A percentile compares a stretch with the other conserved stretches of the same genome.
These are phyloP conservation scores for Corvus hawaiiensis DNA, from an alignment of 2,113 vertebrate species.

Conservation along the genomic window DNA sequence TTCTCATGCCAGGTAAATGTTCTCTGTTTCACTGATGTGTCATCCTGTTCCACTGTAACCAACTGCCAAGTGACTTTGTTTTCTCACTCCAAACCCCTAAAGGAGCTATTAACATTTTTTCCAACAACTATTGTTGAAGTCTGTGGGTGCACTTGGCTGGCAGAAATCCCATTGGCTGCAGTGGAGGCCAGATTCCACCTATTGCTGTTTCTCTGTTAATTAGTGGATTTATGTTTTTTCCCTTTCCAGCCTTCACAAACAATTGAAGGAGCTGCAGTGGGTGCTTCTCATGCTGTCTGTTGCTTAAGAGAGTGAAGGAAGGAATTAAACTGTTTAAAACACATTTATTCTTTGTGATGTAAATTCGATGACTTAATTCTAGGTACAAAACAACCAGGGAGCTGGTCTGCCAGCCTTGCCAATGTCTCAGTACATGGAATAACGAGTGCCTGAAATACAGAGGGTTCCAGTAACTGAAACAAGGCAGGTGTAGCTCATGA, in stretches of 20 bases:
- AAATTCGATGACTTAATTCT: conserved; percentile 48
- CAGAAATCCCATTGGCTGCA: background rate
- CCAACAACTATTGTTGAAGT: conserved; percentile 16
- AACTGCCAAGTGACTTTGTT: background rate
- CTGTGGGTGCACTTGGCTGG: conserved; percentile 27
- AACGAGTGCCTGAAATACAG: background rate
- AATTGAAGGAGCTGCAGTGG: conserved; percentile 12
- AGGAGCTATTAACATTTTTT: conserved; percentile 15
- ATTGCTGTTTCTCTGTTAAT: conserved; percentile 24
- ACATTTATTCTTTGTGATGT: conserved; percentile 35
- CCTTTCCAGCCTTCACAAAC: background rate
- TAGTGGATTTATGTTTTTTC: conserved; percentile 35
- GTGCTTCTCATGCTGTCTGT: background rate
- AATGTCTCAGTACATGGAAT: background rate
- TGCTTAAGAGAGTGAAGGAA: background rate
- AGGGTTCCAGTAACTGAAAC: background rate
- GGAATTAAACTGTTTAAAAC: conserved; percentile 40
- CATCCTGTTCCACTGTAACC: background rate
- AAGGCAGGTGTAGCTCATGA: background rate
- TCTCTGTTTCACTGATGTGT: background rate
- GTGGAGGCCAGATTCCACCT: background rate
- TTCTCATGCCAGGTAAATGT: background rate
- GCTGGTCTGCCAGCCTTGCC: background rate
- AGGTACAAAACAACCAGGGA: background rate
- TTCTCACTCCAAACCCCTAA: background rate